Evolutionary conservation across 2,797 vertebrate genomes (phyloP), one percentile per base, ranked within the genome.

Genomic region (Acanthis flammea): DNA sequence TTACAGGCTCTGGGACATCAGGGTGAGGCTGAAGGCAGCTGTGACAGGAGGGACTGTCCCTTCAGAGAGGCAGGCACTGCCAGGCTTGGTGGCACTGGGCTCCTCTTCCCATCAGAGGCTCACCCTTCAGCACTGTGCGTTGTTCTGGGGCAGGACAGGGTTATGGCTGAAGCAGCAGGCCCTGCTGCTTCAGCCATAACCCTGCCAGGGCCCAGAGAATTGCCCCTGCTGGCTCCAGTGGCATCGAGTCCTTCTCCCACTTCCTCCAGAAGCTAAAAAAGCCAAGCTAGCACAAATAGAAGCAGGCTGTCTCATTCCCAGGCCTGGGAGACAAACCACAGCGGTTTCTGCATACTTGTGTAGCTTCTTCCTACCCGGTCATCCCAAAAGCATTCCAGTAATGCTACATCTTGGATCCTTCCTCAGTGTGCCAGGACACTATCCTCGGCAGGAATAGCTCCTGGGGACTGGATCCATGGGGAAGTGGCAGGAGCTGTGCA

Each of bases 321-420:
- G 81, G 68, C 86, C 87, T 21, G 66, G 41, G 68, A 93, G 67
- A 95, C 89, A 92, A 94, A 93, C 86, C 86, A 80, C 94, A 92
- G 88, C 30, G 8, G 70, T 78, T 94, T 89, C 84, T 93, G 85
- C 85, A 92, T 94, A 65, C 61, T 95, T 91, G 58, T 47, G 91
- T 22, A 87, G 78, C 91, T 91, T 91, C 92, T 96, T 92, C 86
- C 74, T 80, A 71, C 11, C 84, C 79, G 12, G 86, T 94, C 91
- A 96, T 88, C 81, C 72, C 76, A 31, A 86, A 94, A 93, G 75
- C 72, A 92, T 93, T 55, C 86, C 60, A 96, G 73, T 57, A 93
- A 95, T 96, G 86, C 73, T 47, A 27, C 61, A 63, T 79, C 70
- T 47, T 48, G 74, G 84, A 63, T 68, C 65, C 84, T 16, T 76